phyloP scores from a whole-genome alignment of 2,113 vertebrate species.

The Brachionichthys hirsutus region DNA sequence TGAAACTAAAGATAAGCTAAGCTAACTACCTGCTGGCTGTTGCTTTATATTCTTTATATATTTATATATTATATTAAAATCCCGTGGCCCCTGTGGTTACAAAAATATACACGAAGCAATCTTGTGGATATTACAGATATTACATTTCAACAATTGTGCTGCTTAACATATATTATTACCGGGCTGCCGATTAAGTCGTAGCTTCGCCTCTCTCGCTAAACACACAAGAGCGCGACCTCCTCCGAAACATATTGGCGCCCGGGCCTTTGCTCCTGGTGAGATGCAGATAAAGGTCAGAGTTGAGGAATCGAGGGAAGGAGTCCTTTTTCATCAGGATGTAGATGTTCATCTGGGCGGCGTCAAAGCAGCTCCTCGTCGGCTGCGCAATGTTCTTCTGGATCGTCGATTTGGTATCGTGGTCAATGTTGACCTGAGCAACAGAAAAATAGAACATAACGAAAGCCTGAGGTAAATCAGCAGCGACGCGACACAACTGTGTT shows the following conservation, averaged over 20 bases:
- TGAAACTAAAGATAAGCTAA: background rate
- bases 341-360: slow-evolving; percentile 84
- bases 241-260: slow-evolving; percentile 74
- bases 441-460: background rate
- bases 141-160: slow-evolving; percentile 13
- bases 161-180: slow-evolving; percentile 16
- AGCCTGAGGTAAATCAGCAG: no score
- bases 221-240: slow-evolving; percentile 90
- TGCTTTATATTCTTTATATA: no score
- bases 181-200: slow-evolving; percentile 58
- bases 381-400: slow-evolving; percentile 80
- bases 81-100: slow-evolving; percentile 8
- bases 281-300: slow-evolving; percentile 83
- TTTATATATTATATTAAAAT: background rate
- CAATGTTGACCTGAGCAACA: slow-evolving; percentile 86
- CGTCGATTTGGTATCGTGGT: slow-evolving; percentile 84
- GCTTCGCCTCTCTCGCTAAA: slow-evolving; percentile 82
- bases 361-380: slow-evolving; percentile 83
- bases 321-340: slow-evolving; percentile 95
- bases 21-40: no score
- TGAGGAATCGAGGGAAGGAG: slow-evolving; percentile 90
- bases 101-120: slow-evolving; percentile 19
- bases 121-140: slow-evolving; percentile 21
- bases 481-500: background rate
- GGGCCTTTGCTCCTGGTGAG: slow-evolving; percentile 76